Percentiles rank a stretch among this genome's conserved stretches.
Conservation (phyloP, 2,888 invertebrate species). For the Taenaris catops region DNA sequence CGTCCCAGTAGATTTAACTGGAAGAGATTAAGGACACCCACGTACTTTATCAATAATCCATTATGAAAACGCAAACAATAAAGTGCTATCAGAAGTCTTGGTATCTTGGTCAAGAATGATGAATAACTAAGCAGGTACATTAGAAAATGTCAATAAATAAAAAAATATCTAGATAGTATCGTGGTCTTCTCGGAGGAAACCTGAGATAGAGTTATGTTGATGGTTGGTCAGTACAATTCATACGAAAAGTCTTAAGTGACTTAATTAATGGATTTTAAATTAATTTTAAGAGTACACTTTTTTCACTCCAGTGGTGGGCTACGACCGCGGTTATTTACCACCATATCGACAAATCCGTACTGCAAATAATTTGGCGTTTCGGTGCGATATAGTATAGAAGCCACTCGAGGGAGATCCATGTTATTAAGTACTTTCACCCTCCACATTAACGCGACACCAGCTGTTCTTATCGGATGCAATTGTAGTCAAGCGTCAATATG, state of each 20-base stretch:
- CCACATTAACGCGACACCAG: no score
- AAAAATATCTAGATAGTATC: conserved; percentile 61
- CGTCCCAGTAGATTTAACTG: conserved; percentile 52
- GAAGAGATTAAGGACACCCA: conserved; percentile 73
- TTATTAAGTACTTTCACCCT: no score
- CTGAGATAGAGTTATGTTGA: conserved; percentile 42
- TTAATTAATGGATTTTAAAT: background rate
- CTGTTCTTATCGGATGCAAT: no score
- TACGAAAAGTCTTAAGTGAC: conserved; percentile 13
- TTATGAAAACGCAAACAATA: conserved; percentile 74
- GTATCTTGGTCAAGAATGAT: conserved; percentile 59
- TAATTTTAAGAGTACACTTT: no score
- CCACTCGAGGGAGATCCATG: no score
- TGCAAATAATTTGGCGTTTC: no score
- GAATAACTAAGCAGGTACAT: conserved; percentile 60
- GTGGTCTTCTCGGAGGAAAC: conserved; percentile 42
- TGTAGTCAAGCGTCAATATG: no score
- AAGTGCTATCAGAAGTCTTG: conserved; percentile 58
- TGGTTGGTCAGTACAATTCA: conserved; percentile 16
- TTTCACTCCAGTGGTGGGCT: no score
- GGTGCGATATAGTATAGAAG: no score
- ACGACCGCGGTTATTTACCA: no score
- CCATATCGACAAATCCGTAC: no score
- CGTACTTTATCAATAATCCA: conserved; percentile 78
- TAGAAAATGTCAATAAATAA: conserved; percentile 79